Evolutionary conservation across 2,888 invertebrate genomes (phyloP).

Genomic region (Plebejus melissa): DNA sequence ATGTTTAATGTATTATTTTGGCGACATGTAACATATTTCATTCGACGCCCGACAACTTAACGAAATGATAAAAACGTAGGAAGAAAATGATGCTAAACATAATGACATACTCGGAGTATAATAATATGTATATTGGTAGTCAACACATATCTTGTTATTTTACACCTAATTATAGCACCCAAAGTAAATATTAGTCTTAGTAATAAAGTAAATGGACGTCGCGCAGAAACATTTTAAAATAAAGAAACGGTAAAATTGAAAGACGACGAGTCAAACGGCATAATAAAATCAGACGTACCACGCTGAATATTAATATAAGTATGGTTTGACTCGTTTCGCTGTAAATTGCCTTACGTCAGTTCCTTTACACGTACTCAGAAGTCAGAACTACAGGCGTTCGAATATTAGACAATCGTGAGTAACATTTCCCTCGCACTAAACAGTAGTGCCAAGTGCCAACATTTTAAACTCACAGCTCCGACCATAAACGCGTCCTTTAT

Average conservation of each 20-base stretch:
- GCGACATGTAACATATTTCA: background rate
- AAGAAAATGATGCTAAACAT: background rate
- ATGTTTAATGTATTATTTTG: slow-evolving; percentile 16
- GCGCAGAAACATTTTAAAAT: slow-evolving; percentile 8
- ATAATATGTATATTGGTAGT: background rate
- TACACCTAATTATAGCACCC: background rate
- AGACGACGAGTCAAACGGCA: slow-evolving; percentile 15
- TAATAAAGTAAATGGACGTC: slow-evolving; percentile 6
- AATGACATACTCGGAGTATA: background rate
- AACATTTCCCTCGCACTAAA: slow-evolving; percentile 34
- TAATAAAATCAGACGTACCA: slow-evolving; percentile 17
- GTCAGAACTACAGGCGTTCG: slow-evolving; percentile 32
- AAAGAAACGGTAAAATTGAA: slow-evolving; percentile 12
- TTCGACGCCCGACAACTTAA: slow-evolving; percentile 2
- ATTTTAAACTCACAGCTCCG: slow-evolving; percentile 43
- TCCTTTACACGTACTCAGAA: slow-evolving; percentile 34
- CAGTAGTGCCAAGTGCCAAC: slow-evolving; percentile 43
- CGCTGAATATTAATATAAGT: slow-evolving; percentile 23
- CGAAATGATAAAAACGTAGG: background rate
- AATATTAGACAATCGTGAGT: slow-evolving; percentile 34
- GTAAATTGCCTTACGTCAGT: slow-evolving; percentile 32
- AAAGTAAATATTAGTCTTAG: background rate
- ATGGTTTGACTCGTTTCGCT: slow-evolving; percentile 25
- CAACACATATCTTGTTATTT: background rate
- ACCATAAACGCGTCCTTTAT: slow-evolving; percentile 40